Conservation (phyloP, 2,888 invertebrate genomes). For the Cephus sareptanus region DNA sequence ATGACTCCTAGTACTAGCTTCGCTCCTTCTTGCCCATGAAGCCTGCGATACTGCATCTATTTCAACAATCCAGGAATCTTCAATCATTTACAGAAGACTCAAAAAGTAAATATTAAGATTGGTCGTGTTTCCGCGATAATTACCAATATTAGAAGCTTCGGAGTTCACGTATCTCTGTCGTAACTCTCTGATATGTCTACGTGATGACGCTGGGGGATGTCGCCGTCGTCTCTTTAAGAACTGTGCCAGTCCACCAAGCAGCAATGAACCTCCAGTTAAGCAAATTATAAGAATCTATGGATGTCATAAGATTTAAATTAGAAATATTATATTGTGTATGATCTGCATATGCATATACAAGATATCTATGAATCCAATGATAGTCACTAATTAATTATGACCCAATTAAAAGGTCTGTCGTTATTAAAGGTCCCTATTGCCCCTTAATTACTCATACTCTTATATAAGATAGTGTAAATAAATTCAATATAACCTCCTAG, state of each 20-base stretch:
- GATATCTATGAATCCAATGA: constrained; percentile 13
- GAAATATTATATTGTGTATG: constrained; percentile 2
- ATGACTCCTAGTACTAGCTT: constrained; percentile 60
- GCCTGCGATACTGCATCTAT: constrained; percentile 60
- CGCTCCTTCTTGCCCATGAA: constrained; percentile 61
- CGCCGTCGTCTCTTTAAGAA: constrained; percentile 76
- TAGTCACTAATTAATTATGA: neutral
- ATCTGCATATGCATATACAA: constrained; percentile 6
- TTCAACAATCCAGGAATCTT: neutral
- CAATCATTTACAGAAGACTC: neutral
- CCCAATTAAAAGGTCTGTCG: neutral
- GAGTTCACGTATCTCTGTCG: constrained; percentile 55
- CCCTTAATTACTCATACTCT: constrained; percentile 29
- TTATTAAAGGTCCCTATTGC: neutral
- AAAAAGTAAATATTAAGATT: neutral
- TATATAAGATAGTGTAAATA: constrained; percentile 23
- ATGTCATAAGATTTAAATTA: constrained; percentile 20
- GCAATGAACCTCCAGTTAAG: constrained; percentile 80
- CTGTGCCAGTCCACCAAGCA: constrained; percentile 85
- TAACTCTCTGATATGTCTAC: constrained; percentile 50
- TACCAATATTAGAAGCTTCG: constrained; percentile 62
- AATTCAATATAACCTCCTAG: constrained; percentile 35
- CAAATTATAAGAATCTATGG: constrained; percentile 78
- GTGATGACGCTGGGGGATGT: constrained; percentile 54
- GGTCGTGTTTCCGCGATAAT: constrained; percentile 8